Percentiles rank a stretch among this genome's conserved stretches.
These are phyloP conservation scores for Leuctra nigra DNA, from an alignment of 2,888 invertebrate species.

Conservation along the genomic window DNA sequence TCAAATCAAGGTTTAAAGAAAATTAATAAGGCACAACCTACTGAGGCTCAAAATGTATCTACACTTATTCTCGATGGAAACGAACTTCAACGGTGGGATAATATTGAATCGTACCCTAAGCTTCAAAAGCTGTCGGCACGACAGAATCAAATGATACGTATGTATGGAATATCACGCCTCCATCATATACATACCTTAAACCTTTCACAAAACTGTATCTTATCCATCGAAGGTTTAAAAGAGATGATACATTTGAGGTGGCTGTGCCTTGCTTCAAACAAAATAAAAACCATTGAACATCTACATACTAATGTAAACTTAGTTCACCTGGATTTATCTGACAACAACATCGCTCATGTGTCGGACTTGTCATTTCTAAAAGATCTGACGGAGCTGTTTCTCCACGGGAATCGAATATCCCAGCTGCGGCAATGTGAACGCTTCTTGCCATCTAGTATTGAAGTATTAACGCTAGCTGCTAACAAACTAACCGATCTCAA, in stretches of 20 bases:
- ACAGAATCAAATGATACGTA: slow-evolving; percentile 77
- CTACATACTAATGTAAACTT: slow-evolving; percentile 73
- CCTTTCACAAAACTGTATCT: slow-evolving; percentile 79
- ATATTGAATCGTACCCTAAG: slow-evolving; percentile 72
- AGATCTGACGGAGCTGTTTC: slow-evolving; percentile 73
- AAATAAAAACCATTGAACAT: slow-evolving; percentile 89
- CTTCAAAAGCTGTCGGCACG: slow-evolving; percentile 79
- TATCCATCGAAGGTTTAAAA: slow-evolving; percentile 84
- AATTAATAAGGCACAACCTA: slow-evolving; percentile 52
- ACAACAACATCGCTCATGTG: slow-evolving; percentile 79
- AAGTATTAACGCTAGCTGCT: slow-evolving; percentile 69
- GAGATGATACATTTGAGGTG: slow-evolving; percentile 73
- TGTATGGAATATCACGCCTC: slow-evolving; percentile 79
- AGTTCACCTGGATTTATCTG: slow-evolving; percentile 80
- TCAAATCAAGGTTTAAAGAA: slow-evolving; percentile 75
- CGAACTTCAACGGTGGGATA: slow-evolving; percentile 79
- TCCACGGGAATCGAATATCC: slow-evolving; percentile 80
- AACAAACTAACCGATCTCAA: slow-evolving; percentile 81
- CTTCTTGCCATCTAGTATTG: slow-evolving; percentile 68
- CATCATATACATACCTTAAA: slow-evolving; percentile 73
- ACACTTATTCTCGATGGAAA: slow-evolving; percentile 78
- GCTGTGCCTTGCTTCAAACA: slow-evolving; percentile 81
- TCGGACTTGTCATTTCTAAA: slow-evolving; percentile 79
- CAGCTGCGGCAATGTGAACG: slow-evolving; percentile 76
- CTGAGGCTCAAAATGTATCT: slow-evolving; percentile 59